Base-by-base conservation (phyloP, 2,797 vertebrate genomes). In the Neostethus bicornis region DNA sequence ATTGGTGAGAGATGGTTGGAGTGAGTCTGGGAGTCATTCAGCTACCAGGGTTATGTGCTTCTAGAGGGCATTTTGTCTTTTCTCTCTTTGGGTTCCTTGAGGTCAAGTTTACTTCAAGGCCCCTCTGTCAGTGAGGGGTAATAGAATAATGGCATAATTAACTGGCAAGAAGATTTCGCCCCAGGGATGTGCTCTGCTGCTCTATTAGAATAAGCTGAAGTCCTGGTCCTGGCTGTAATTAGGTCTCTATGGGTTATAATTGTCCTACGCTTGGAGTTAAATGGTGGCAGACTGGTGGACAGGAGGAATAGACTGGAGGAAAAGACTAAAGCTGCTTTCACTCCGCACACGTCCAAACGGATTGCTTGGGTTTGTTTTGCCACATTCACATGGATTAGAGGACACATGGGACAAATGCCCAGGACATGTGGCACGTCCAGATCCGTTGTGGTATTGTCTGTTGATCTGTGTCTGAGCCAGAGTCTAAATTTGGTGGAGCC, bases 111-210 rank as follows among this genome's bases (percentile, higher is more conserved):
- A 62, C 67, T 53, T 42, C 16, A 32, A 52, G 46, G 34, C 64
- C 58, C 39, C 61, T 76, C 67, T 63, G 50, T 79, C 78, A 81
- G 54, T 83, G 77, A 81, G 78, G 70, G 85, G 87, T 91, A 87
- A 89, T 88, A 79, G 81, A 89, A 87, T 90, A 90, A 91, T 88
- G 75, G 85, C 63, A 83, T 89, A 90, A 91, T 92, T 89, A 91
- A 90, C 81, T 80, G 74, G 79, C 73, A 71, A 72, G 76, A 75
- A 81, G 70, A 85, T 85, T 83, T 74, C 52, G 75, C 85, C 81
- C 85, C 14, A 58, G 84, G 81, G 81, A 80, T 17, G 25, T 25
- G 69, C 80, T 81, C 77, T 52, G 59, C 75, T 62, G 72, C 79
- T 77, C 60, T 59, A 77, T 82, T 85, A 82, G 79, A 86, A 80